Percentiles rank a stretch among this genome's conserved stretches.
phyloP scores from a whole-genome alignment of 1,140 invertebrate genomes.

The Macrosteles quadrilineatus region DNA sequence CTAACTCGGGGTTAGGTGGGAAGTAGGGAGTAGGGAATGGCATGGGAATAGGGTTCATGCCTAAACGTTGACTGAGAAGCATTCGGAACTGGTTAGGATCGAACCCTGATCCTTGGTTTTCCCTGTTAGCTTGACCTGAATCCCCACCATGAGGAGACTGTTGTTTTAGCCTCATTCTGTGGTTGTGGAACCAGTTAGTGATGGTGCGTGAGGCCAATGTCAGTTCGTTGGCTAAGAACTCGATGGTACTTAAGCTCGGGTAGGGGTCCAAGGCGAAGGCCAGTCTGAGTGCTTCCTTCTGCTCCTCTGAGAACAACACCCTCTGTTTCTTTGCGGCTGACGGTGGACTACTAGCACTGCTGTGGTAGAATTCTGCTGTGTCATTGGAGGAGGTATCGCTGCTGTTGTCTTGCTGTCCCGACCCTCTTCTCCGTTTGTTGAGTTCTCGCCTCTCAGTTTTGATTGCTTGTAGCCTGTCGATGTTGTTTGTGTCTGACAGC shows the following conservation, averaged over 20 bases:
- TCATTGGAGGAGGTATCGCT: constrained; percentile 86
- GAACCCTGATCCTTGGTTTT: constrained; percentile 55
- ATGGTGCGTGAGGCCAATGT: constrained; percentile 94
- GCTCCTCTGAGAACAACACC: constrained; percentile 89
- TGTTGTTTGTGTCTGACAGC: constrained; percentile 92
- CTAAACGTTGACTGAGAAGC: constrained; percentile 80
- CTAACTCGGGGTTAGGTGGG: constrained; percentile 68
- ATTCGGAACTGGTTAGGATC: constrained; percentile 89
- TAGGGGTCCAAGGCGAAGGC: constrained; percentile 96
- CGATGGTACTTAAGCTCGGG: constrained; percentile 92
- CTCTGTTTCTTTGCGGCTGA: constrained; percentile 88
- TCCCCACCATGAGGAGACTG: constrained; percentile 70
- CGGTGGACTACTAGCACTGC: constrained; percentile 60
- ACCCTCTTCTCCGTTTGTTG: constrained; percentile 74
- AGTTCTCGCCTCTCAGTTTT: constrained; percentile 90
- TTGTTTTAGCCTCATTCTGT: constrained; percentile 97
- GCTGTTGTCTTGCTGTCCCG: constrained; percentile 65
- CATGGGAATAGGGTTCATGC: constrained; percentile 56
- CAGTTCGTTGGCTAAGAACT: constrained; percentile 89
- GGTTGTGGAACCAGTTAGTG: constrained; percentile 99
- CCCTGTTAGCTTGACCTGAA: constrained; percentile 50
- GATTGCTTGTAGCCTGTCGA: constrained; percentile 81
- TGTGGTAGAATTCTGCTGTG: constrained; percentile 86
- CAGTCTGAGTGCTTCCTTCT: constrained; percentile 92
- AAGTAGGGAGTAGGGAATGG: constrained; percentile 75